A percentile compares a stretch with the other conserved stretches of the same genome.
These are phyloP conservation scores for Tupaia chinensis DNA, from an alignment of 2,113 vertebrate genomes.

Conservation along the genomic window DNA sequence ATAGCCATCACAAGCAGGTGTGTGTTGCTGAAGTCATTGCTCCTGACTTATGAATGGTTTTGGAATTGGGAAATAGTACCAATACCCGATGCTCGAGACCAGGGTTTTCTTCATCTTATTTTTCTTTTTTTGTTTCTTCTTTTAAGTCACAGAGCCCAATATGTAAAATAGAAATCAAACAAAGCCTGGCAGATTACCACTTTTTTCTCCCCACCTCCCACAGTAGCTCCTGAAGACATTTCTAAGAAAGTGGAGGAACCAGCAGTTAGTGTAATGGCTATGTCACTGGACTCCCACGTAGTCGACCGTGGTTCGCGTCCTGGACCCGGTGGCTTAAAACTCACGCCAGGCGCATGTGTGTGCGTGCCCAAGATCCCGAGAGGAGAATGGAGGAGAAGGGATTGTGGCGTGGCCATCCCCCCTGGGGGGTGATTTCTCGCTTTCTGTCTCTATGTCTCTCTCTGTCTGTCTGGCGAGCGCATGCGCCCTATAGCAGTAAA, in stretches of 20 bases:
- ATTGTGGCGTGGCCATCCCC: too few relatives aligned
- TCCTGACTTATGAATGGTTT: constrained; percentile 31
- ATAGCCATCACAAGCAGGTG: neutral
- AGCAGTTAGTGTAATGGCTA: too few relatives aligned
- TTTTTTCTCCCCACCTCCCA: neutral
- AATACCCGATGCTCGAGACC: neutral
- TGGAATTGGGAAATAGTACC: neutral
- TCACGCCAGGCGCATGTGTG: too few relatives aligned
- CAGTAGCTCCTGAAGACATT: neutral
- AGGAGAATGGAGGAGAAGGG: too few relatives aligned
- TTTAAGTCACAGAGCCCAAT: neutral
- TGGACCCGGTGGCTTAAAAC: too few relatives aligned
- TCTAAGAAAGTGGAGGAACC: neutral
- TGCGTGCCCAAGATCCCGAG: too few relatives aligned
- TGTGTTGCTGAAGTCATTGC: constrained; percentile 47
- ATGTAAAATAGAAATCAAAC: constrained; percentile 23
- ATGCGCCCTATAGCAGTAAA: too few relatives aligned
- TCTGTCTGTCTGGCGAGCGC: too few relatives aligned
- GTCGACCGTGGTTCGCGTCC: too few relatives aligned
- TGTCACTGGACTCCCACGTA: too few relatives aligned
- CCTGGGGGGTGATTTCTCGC: too few relatives aligned
- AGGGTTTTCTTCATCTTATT: neutral
- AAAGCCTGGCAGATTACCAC: neutral
- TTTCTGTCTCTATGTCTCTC: too few relatives aligned
- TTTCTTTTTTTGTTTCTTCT: neutral